Base-by-base conservation (phyloP, 2,888 invertebrate genomes). In the Ornithoptera priamus region DNA sequence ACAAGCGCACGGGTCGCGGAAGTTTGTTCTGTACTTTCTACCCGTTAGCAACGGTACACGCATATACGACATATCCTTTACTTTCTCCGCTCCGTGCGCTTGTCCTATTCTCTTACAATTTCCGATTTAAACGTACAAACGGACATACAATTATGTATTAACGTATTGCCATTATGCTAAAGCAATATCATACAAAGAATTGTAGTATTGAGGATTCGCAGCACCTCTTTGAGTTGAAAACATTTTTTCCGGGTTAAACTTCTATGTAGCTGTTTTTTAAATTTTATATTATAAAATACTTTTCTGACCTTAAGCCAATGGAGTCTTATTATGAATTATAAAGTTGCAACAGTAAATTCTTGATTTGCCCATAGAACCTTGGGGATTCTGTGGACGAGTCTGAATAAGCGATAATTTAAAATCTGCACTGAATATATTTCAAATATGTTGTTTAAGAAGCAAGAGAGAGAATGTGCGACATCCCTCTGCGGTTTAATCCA, bases 11-110 rank as follows among this genome's bases (percentile, higher is more conserved):
- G 42, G 58, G 39, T 57, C 36, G 20, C 7, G 53, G 36, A n/a
- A 39, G 20, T 15, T 63, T 50, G 24, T 50, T 62, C 46, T 17
- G 24, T 3, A 62, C 65, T 65, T 65, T 65, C 65, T 58, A 65
- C 57, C 36, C 12, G 58, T 58, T 58, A 39, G 18, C n/a, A 56
- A 57, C 65, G 65, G 65, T 65, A 65, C 12, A 36, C 58, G 39
- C n/a, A 12, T 58, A 20, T 58, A 39, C 17, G 42, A 65, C 57
- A 39, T 22, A 20, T 30, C 58, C 58, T 65, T 63, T 65, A 57
- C 65, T 58, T 65, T 65, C 65, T 36, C 65, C 42, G 42, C n/a
- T 53, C 7, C 58, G 2, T 58, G 22, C 39, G 36, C 22, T 65
- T 20, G 46, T 36, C 10, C 62, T 36, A 58, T 58, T 59, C 39